Percentiles rank a stretch among this genome's conserved stretches.
These are phyloP conservation scores for Sphaerophoria taeniata DNA, from an alignment of 2,888 invertebrate species.

Conservation along the genomic window DNA sequence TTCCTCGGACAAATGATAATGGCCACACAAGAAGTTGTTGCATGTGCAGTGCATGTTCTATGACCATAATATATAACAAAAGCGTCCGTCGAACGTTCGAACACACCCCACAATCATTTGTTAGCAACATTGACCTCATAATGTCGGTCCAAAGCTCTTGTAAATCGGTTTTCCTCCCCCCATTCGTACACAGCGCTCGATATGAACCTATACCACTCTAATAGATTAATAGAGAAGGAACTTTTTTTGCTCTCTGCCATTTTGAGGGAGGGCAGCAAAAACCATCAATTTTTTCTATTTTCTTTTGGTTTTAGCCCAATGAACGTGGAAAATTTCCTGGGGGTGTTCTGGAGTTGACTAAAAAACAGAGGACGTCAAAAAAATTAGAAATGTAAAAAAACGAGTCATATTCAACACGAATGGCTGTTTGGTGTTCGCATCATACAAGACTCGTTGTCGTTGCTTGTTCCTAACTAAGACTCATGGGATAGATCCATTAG, in stretches of 20 bases:
- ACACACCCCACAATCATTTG: constrained; percentile 63
- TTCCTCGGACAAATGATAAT: constrained; percentile 67
- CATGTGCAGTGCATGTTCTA: constrained; percentile 60
- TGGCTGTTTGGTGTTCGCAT: neutral
- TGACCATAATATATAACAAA: constrained; percentile 28
- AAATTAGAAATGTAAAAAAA: constrained; percentile 45
- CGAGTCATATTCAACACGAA: constrained; percentile 14
- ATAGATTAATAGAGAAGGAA: constrained; percentile 64
- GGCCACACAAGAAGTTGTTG: constrained; percentile 62
- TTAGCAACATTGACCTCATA: constrained; percentile 69
- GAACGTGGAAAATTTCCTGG: constrained; percentile 68
- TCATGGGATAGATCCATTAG: constrained; percentile 53
- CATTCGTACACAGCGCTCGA: neutral
- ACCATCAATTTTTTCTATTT: constrained; percentile 6
- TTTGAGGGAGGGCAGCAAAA: neutral
- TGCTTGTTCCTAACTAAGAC: neutral
- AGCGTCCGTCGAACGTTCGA: constrained; percentile 41
- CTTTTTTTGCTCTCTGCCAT: constrained; percentile 27
- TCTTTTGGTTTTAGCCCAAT: constrained; percentile 45
- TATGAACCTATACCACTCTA: constrained; percentile 35
- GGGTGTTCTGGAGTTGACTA: neutral
- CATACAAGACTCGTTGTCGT: neutral
- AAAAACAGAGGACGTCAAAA: constrained; percentile 48
- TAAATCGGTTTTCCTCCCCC: neutral
- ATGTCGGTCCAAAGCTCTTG: constrained; percentile 62